Percentiles rank a stretch among this genome's conserved stretches.
Evolutionary conservation across 2,888 invertebrate genomes (phyloP).

Genomic region (Epinotia brunnichana): DNA sequence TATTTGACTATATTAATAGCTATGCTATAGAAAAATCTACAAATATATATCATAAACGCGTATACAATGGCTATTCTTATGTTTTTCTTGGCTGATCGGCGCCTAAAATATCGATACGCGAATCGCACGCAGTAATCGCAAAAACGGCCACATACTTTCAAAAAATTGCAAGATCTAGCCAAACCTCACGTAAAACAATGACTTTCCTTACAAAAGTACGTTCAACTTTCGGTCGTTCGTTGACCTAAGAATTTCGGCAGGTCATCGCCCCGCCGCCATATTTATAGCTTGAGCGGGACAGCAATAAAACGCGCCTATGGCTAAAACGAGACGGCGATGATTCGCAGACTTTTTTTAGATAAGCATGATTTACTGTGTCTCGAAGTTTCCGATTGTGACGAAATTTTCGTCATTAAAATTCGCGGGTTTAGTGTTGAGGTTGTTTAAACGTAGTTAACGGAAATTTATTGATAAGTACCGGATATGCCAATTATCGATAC

Average conservation of each 20-base stretch:
- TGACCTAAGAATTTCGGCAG: constrained; percentile 43
- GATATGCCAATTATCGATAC: no score
- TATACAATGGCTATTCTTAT: neutral
- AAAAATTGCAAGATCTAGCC: constrained; percentile 16
- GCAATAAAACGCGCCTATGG: constrained; percentile 27
- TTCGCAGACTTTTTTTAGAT: constrained; percentile 43
- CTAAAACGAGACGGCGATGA: constrained; percentile 25
- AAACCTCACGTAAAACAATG: constrained; percentile 37
- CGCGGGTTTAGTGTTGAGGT: neutral
- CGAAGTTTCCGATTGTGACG: constrained; percentile 37
- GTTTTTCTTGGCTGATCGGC: neutral
- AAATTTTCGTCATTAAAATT: constrained; percentile 24
- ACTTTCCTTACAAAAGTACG: constrained; percentile 29
- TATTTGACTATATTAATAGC: neutral
- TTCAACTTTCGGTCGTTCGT: constrained; percentile 39
- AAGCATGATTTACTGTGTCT: constrained; percentile 23
- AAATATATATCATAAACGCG: neutral
- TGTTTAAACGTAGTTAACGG: neutral
- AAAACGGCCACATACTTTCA: neutral
- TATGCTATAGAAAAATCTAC: neutral
- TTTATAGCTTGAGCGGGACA: constrained; percentile 33
- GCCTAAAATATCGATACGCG: neutral
- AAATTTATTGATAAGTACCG: neutral
- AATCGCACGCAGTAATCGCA: neutral
- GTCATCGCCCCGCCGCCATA: constrained; percentile 35